Evolutionary conservation across 2,113 vertebrate species (phyloP).

Genomic region (Corythaeola cristata): DNA sequence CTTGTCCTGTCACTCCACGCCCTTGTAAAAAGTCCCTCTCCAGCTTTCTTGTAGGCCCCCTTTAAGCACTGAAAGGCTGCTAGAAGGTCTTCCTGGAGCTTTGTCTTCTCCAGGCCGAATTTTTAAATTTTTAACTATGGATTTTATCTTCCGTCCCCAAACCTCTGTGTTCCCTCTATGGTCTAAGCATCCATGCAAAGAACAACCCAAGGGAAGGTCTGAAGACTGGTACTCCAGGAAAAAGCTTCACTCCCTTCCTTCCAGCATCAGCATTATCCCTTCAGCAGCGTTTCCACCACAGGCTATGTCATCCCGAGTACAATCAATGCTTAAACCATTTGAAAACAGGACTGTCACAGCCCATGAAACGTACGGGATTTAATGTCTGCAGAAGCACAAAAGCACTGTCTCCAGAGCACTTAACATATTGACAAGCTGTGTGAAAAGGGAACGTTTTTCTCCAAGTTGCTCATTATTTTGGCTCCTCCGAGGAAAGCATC

Average conservation of each 20-base stretch:
- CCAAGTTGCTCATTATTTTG: not conserved
- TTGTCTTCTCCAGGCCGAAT: too few relatives aligned
- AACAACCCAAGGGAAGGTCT: not conserved
- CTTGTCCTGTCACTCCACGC: too few relatives aligned
- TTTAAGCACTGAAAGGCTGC: too few relatives aligned
- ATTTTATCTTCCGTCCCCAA: not conserved
- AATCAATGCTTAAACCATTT: constrained; percentile 21
- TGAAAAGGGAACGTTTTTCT: constrained; percentile 22
- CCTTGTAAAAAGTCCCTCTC: too few relatives aligned
- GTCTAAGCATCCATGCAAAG: not conserved
- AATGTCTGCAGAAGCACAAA: constrained; percentile 47
- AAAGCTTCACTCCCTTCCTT: not conserved
- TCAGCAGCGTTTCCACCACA: not conserved
- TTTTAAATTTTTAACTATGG: not conserved
- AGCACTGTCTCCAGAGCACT: constrained; percentile 41
- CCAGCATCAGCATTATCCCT: not conserved
- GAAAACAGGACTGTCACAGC: constrained; percentile 19
- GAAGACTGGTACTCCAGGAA: not conserved
- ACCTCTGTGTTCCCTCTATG: not conserved
- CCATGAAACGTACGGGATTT: not conserved
- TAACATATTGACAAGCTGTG: constrained; percentile 31
- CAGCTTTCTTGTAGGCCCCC: too few relatives aligned
- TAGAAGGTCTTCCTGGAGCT: too few relatives aligned
- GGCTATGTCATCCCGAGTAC: not conserved
- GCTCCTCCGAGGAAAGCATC: not conserved